A percentile compares a stretch with the other conserved stretches of the same genome.
Conservation (phyloP, 2,888 invertebrate genomes). For the Melieria omissa region DNA sequence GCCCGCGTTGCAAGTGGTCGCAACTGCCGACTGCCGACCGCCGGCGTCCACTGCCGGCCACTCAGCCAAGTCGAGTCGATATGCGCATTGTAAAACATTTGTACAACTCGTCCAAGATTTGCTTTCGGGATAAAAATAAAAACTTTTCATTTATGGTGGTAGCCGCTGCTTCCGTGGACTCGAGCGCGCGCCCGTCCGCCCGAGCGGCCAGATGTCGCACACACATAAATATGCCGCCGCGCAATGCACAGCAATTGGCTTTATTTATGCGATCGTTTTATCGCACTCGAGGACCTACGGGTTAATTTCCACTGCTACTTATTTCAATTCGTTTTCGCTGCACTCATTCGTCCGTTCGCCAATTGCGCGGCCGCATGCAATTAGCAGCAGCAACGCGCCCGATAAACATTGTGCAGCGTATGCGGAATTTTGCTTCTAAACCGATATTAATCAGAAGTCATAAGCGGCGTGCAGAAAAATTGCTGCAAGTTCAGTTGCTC, state of each 20-base stretch:
- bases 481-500: no score
- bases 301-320: conserved; percentile 61
- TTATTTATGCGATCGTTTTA: conserved; percentile 59
- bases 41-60: conserved; percentile 16
- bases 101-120: conserved; percentile 54
- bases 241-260: conserved; percentile 48
- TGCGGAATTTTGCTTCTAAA: no score
- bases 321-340: conserved; percentile 21
- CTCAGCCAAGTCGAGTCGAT: background rate
- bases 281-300: conserved; percentile 55
- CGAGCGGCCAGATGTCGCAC: background rate
- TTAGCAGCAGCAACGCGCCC: conserved; percentile 19
- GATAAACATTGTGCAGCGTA: no score
- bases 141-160: conserved; percentile 61
- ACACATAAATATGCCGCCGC: background rate
- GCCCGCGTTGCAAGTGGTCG: conserved; percentile 9
- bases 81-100: conserved; percentile 16
- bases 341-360: background rate
- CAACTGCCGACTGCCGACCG: conserved; percentile 3
- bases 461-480: no score
- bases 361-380: conserved; percentile 28
- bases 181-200: conserved; percentile 15
- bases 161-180: conserved; percentile 60
- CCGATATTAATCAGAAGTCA: no score
- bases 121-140: conserved; percentile 64